A percentile compares a stretch with the other conserved stretches of the same genome.
Evolutionary conservation across 2,888 invertebrate genomes (phyloP).

Genomic region (Lasioglossum zephyrum): DNA sequence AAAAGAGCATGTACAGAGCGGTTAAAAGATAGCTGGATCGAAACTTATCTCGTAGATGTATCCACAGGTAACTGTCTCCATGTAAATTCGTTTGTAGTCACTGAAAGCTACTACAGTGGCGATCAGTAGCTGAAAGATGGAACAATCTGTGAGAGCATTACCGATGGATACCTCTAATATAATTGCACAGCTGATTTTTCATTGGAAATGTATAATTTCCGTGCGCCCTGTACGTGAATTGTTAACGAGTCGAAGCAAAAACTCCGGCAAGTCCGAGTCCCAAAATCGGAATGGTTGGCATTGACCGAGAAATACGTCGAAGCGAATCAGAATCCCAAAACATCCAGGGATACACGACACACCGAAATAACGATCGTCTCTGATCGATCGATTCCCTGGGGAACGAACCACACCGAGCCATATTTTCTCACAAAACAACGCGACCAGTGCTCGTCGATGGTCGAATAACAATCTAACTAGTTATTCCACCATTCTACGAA

Average conservation of each 20-base stretch:
- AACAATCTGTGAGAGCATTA: not conserved
- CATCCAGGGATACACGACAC: conserved; percentile 46
- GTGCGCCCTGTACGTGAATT: not conserved
- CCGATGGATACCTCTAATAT: not conserved
- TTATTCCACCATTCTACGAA: not conserved
- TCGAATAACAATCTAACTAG: not conserved
- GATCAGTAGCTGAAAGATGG: not conserved
- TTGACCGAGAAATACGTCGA: conserved; percentile 34
- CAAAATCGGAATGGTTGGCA: not conserved
- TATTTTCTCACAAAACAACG: not conserved
- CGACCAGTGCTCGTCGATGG: not conserved
- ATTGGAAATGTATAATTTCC: not conserved
- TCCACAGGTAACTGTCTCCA: not conserved
- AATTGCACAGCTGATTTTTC: not conserved
- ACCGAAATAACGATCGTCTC: conserved; percentile 39
- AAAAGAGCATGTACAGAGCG: not conserved
- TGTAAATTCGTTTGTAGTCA: not conserved
- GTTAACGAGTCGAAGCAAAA: not conserved
- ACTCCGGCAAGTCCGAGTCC: not conserved
- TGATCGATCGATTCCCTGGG: not conserved
- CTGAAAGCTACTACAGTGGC: too few relatives aligned
- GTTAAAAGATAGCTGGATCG: not conserved
- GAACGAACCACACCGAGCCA: not conserved
- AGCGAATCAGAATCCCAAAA: conserved; percentile 18
- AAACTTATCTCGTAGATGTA: too few relatives aligned